Base-by-base conservation (phyloP, 2,797 vertebrate genomes). In the Prunella strophiata region DNA sequence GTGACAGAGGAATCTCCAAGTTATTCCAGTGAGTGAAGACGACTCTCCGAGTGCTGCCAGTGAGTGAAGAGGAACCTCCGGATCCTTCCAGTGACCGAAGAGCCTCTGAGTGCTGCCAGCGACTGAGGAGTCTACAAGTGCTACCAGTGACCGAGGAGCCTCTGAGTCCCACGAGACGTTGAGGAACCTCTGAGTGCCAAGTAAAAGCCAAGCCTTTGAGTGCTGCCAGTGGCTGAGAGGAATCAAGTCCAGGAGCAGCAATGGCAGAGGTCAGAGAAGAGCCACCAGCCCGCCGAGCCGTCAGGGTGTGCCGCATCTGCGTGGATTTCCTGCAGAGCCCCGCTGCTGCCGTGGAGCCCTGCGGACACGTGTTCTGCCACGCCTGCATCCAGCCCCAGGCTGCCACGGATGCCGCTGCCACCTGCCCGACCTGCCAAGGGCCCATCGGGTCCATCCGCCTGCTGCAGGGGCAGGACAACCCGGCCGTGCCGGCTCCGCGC, bases 401-500 rank as follows among this genome's bases (percentile, higher is more conserved):
- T 6, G 40, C 11, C 19, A 6, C 32, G 11, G 52, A 45, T 2
- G 42, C 52, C 14, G 40, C 40, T 7, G 70, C 52, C 70, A 11
- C 40, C 52, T 72, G 70, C 70, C 70, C 70, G 19, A 20, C 5
- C 52, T 73, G 70, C 72, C 72, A 43, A 4, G 38, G 40, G 68
- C 68, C 68, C 72, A 48, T 59, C 3, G 27, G 16, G 27, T 4
- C 21, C 55, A 38, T 74, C 72, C 72, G 72, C 55, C 10, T 12
- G 72, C 55, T 74, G 72, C 27, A 38, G 43, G 34, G 2, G 5
- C 55, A 32, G 55, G 55, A 74, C 4, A 20, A 1, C 51, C 30
- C 2, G 1, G 16, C 34, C 17, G 10, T 0, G 55, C 1, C 1
- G 55, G 13, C 22, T 45, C 45, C 57, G 2, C 57, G 47, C 7